Evolutionary conservation across 2,888 invertebrate genomes (phyloP).

Genomic region (Cantharis rustica): DNA sequence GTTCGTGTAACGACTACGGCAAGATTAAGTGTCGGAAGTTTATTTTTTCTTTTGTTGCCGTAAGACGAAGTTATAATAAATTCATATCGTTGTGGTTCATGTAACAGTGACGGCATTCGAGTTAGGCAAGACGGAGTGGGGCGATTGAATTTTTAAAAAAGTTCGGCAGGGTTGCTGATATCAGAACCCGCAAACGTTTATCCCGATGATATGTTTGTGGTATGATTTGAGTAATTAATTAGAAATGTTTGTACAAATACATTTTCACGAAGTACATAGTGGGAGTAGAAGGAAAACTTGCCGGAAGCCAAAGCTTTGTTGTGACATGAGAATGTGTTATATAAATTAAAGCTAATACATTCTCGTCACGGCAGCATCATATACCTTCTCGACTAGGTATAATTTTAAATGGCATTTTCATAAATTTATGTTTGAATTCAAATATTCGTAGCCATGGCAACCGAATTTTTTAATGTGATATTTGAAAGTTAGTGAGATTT

Average conservation of each 20-base stretch:
- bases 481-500: background rate
- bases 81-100: background rate
- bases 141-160: too few relatives aligned
- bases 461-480: background rate
- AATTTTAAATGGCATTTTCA: conserved; percentile 20
- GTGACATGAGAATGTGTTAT: conserved; percentile 25
- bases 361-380: conserved; percentile 20
- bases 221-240: conserved; percentile 26
- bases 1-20: background rate
- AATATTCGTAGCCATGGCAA: background rate
- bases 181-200: background rate
- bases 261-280: conserved; percentile 3
- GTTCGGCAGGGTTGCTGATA: too few relatives aligned
- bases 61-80: background rate
- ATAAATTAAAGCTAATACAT: conserved; percentile 31
- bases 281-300: conserved; percentile 16
- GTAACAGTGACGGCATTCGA: background rate
- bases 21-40: background rate
- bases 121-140: background rate
- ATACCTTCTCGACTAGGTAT: background rate
- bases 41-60: background rate
- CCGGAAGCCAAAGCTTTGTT: conserved; percentile 28
- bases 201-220: conserved; percentile 12
- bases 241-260: conserved; percentile 24
- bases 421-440: conserved; percentile 16